Conservation (phyloP, 2,888 invertebrate genomes). For the Sipunculus nudus region DNA sequence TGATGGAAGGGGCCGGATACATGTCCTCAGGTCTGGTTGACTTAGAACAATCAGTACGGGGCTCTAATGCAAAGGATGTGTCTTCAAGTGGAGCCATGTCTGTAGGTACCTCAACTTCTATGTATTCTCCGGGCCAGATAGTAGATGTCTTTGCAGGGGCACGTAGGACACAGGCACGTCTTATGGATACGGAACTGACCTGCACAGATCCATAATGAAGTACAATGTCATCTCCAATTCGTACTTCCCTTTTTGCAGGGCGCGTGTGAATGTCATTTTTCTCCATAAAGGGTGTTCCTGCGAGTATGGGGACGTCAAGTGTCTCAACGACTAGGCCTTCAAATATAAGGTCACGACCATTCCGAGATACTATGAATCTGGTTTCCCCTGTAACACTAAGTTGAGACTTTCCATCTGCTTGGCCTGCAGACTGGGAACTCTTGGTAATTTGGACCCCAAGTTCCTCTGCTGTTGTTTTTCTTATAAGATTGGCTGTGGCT, state of each 20-base stretch:
- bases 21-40: not conserved
- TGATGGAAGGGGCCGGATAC: not conserved
- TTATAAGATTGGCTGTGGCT: conserved; percentile 13
- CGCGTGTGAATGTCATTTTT: conserved; percentile 6
- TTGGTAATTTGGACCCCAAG: not conserved
- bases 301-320: conserved; percentile 11
- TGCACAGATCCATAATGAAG: not conserved
- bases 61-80: not conserved
- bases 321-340: conserved; percentile 5
- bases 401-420: conserved; percentile 18
- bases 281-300: conserved; percentile 9
- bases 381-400: too few species aligned
- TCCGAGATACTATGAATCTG: too few species aligned
- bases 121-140: conserved; percentile 4
- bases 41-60: not conserved
- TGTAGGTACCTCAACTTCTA: not conserved
- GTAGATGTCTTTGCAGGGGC: not conserved
- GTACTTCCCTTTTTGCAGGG: conserved; percentile 8
- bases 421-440: conserved; percentile 16
- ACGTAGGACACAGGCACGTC: conserved; percentile 2
- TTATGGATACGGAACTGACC: not conserved
- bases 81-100: not conserved
- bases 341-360: too few species aligned
- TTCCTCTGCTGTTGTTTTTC: not conserved
- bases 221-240: conserved; percentile 1